Percentiles rank a stretch among this genome's conserved stretches.
These are phyloP conservation scores for Malacosoma neustria DNA, from an alignment of 2,888 invertebrate genomes.

Conservation along the genomic window DNA sequence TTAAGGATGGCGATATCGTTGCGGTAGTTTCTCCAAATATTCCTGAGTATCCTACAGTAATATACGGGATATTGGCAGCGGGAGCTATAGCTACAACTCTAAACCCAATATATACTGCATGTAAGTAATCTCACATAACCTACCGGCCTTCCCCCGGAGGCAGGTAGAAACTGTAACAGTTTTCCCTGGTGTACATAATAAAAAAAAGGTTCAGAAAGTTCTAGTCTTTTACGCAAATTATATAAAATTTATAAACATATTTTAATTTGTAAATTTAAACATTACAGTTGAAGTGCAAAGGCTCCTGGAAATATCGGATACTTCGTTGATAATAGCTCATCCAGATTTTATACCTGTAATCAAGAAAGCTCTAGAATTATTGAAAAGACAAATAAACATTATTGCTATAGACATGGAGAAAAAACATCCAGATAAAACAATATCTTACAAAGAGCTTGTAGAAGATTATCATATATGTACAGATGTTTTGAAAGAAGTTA, in stretches of 20 bases:
- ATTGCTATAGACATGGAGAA: slow-evolving; percentile 40
- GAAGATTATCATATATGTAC: slow-evolving; percentile 62
- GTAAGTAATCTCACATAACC: slow-evolving; percentile 44
- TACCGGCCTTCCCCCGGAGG: no score
- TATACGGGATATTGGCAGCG: slow-evolving; percentile 77
- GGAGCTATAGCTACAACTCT: slow-evolving; percentile 79
- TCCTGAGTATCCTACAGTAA: slow-evolving; percentile 79
- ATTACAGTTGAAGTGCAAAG: slow-evolving; percentile 79
- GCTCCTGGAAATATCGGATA: slow-evolving; percentile 73
- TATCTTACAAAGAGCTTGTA: slow-evolving; percentile 76
- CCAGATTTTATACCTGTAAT: slow-evolving; percentile 66
- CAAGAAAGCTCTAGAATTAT: slow-evolving; percentile 52
- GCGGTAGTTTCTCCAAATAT: slow-evolving; percentile 80
- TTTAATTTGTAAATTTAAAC: no score
- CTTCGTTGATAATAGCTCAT: slow-evolving; percentile 76
- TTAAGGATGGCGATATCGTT: slow-evolving; percentile 76
- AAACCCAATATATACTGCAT: slow-evolving; percentile 80
- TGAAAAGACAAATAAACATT: slow-evolving; percentile 62
- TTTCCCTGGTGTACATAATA: no score
- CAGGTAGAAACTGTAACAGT: no score
- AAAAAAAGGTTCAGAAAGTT: no score
- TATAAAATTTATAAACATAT: no score
- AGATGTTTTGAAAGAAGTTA: slow-evolving; percentile 51
- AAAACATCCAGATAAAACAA: slow-evolving; percentile 58
- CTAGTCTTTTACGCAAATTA: no score